phyloP scores from a whole-genome alignment of 1,140 invertebrate genomes.

The Argopecten irradians region DNA sequence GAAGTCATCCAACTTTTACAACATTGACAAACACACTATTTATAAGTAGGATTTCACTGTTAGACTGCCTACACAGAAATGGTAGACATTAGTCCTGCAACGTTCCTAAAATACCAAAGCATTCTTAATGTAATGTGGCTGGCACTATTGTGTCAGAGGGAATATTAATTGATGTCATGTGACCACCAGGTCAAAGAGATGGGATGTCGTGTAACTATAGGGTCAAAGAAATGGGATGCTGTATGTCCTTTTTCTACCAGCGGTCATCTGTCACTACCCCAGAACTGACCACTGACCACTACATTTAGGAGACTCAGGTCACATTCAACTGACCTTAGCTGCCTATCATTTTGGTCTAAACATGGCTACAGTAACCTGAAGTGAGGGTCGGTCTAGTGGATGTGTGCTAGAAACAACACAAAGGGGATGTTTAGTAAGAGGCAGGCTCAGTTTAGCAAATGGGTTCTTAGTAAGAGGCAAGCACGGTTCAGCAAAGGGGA shows the following conservation, averaged over 20 bases:
- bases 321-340: neutral
- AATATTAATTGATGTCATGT: neutral
- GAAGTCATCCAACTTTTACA: no score
- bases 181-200: neutral
- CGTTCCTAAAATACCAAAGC: neutral
- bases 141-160: neutral
- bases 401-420: no score
- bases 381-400: no score
- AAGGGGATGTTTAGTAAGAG: no score
- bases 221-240: neutral
- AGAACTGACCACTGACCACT: conserved; percentile 5
- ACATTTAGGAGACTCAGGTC: neutral
- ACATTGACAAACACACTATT: no score
- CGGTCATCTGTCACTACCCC: neutral
- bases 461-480: no score
- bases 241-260: neutral
- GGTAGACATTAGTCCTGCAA: no score
- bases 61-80: no score
- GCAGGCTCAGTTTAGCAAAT: no score
- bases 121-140: neutral
- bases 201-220: neutral
- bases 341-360: neutral
- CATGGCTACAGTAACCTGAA: neutral
- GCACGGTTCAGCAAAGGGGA: no score
- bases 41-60: no score